Conservation (phyloP, 2,888 invertebrate species). For the Thereva unica region DNA sequence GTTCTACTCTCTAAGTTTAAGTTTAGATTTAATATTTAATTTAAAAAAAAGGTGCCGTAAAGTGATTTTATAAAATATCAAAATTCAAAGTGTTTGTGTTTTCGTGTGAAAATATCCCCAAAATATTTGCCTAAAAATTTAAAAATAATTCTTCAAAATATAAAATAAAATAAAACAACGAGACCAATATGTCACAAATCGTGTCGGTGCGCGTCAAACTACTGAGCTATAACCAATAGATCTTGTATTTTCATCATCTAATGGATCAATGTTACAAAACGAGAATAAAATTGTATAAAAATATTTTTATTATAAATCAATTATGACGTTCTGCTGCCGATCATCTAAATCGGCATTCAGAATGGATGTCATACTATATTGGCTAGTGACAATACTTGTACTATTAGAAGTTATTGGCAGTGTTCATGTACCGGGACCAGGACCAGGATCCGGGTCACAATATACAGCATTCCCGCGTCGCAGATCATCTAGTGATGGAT, state of each 20-base stretch:
- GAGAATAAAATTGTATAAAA: conserved; percentile 34
- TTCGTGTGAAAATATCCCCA: too few species aligned
- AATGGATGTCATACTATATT: conserved; percentile 44
- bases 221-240: background rate
- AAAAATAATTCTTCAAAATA: too few species aligned
- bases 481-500: conserved; percentile 54
- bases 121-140: too few species aligned
- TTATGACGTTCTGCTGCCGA: conserved; percentile 49
- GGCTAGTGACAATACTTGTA: conserved; percentile 42
- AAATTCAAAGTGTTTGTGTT: too few species aligned
- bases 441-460: conserved; percentile 49
- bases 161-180: background rate
- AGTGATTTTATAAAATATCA: too few species aligned
- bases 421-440: conserved; percentile 48
- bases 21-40: too few species aligned
- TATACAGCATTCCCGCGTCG: conserved; percentile 54
- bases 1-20: too few species aligned
- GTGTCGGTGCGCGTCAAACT: background rate
- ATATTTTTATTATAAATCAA: conserved; percentile 40
- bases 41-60: too few species aligned
- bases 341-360: conserved; percentile 45
- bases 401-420: conserved; percentile 44
- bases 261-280: conserved; percentile 44
- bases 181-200: conserved; percentile 19
- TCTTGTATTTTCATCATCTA: conserved; percentile 37